Base-by-base conservation (phyloP, 2,797 vertebrate species). In the Saxicola maurus region DNA sequence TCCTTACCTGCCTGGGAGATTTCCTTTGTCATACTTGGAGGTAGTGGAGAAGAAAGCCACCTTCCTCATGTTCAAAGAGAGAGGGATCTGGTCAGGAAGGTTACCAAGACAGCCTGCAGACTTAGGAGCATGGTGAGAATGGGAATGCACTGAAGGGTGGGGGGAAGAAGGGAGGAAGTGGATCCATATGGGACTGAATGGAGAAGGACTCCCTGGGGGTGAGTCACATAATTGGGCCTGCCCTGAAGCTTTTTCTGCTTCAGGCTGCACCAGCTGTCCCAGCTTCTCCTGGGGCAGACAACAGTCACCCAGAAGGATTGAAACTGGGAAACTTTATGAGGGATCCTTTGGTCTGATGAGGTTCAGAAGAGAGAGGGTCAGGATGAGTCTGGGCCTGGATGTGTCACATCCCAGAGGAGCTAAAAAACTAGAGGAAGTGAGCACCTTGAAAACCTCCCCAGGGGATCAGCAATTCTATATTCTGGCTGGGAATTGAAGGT, bases 91-190 rank as follows among this genome's bases (percentile, higher is more conserved):
- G 3, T 65, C n/a, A 73, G 33, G 68, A 28, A 64, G 16, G n/a
- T 49, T 49, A 23, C 23, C 16, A 27, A 51, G 49, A 27, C 35
- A 69, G 13, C 8, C 25, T 75, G 60, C 13, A 30, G 30, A 19
- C 9, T 56, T 16, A 42, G 33, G 11, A 64, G 10, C 13, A 6
- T 17, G 31, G 35, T 57, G 33, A 68, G 51, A 35, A 20, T 6
- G 17, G 40, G 30, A 35, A n/a, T 42, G n/a, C 19, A 28, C 7
- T 3, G 20, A 28, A 42, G 16, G 19, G 11, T 28, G 10, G 14
- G 1, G 7, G 10, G 7, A 7, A 64, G 40, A 75, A 46, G 2
- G 9, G 46, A 46, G 12, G 17, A 60, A 64, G 9, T 0, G 0
- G 21, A 48, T 48, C 12, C 12, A 17, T 28, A 24, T 33, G 16